Percentiles rank a stretch among this genome's conserved stretches.
These are phyloP conservation scores for Orchestia grillus DNA, from an alignment of 1,140 invertebrate species.

Conservation along the genomic window DNA sequence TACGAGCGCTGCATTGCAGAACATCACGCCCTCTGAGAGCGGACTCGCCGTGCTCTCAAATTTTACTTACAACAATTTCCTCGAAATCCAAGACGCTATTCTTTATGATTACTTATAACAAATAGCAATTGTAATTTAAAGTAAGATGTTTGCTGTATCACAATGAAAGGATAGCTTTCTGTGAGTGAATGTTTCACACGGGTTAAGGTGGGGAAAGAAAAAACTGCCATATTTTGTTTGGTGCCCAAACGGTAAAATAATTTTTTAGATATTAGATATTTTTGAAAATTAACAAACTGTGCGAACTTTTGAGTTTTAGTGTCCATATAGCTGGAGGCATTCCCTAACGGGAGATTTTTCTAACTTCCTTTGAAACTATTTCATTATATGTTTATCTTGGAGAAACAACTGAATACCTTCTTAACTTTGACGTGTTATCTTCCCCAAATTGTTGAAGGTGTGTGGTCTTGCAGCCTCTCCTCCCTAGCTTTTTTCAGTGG, in stretches of 20 bases:
- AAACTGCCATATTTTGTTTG: too few species aligned
- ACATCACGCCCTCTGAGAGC: not conserved
- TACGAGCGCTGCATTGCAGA: not conserved
- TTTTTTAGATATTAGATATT: too few species aligned
- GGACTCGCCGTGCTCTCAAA: not conserved
- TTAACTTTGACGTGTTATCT: not conserved
- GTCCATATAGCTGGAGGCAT: not conserved
- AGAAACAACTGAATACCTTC: not conserved
- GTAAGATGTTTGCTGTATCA: not conserved
- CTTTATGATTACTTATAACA: not conserved
- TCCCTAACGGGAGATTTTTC: too few species aligned
- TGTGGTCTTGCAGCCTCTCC: not conserved
- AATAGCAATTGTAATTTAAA: not conserved
- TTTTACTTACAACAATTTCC: not conserved
- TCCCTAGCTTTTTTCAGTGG: not conserved
- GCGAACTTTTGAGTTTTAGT: not conserved
- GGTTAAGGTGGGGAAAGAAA: too few species aligned
- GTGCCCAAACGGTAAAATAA: too few species aligned
- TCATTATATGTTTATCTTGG: not conserved
- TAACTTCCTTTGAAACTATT: too few species aligned
- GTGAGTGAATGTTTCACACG: too few species aligned
- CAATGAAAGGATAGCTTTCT: too few species aligned
- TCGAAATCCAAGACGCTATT: not conserved
- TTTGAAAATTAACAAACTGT: not conserved
- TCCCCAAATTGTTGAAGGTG: not conserved